Evolutionary conservation across 2,113 vertebrate genomes (phyloP), one percentile per base, ranked within the genome.

Genomic region (Melanerpes aurifrons): DNA sequence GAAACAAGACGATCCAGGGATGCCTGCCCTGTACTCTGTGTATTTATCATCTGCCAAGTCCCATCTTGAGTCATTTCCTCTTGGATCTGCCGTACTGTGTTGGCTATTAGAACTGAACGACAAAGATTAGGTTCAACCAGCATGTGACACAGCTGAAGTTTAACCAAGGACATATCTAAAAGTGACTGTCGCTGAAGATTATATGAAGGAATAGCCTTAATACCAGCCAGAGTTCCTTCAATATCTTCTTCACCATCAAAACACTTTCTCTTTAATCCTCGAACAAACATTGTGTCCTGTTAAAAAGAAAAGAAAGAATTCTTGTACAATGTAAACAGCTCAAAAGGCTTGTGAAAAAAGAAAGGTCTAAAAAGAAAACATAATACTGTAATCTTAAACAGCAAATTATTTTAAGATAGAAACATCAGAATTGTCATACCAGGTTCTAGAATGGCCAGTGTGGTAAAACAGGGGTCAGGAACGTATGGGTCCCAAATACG

Each of bases 71-170:
- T 98, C 99, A 99, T 99, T 96, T 99, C 99, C 93, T 99, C 99
- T 96, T 99, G 99, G 85, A 99, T 99, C 97, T 99, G 99, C 89
- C 99, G 98, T 70, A 99, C 99, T 0, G 99, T 99, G 98, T 99
- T 99, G 91, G 99, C 99, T 13, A 99, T 99, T 80, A 99, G 99
- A 62, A 99, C 99, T 0, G 99, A 99, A 54, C 99, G 99, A 96
- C 99, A 99, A 68, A 99, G 98, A 97, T 98, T 99, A 58, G 99
- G 99, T 90, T 99, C 99, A 37, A 98, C 99, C 96, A 99, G 98
- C 99, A 99, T 99, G 98, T 99, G 99, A 97, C 99, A 99, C n/a
- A 99, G 98, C 97, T 99, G 99, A 87, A 99, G 98, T 96, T 99
- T 99, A 94, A 99, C 99, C 88, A 99, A 97, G 59, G 99, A 99